Percentiles rank a stretch among this genome's conserved stretches.
phyloP scores from a whole-genome alignment of 37 sponge, comb jelly and placozoan species.

The Cliona cf. orientalis region DNA sequence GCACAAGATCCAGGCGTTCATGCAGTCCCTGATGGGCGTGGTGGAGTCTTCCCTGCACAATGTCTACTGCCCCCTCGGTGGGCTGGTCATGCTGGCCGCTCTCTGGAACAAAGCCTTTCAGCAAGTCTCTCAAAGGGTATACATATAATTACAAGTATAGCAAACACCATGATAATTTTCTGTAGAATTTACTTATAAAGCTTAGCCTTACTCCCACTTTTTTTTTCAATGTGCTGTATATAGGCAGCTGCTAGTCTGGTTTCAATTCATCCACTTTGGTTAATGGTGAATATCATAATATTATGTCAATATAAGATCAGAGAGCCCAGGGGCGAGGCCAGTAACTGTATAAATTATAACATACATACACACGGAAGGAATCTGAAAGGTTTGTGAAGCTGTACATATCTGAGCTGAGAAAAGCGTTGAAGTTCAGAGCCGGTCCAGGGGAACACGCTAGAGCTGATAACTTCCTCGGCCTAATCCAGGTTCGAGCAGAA shows the following conservation, averaged over 20 bases:
- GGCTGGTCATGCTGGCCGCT: constrained; percentile 23
- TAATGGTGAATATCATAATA: no score
- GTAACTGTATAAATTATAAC: no score
- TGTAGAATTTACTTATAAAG: background rate
- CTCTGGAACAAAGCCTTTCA: constrained; percentile 51
- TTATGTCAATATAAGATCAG: no score
- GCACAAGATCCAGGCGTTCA: constrained; percentile 22
- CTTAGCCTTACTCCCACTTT: background rate
- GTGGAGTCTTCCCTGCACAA: constrained; percentile 16
- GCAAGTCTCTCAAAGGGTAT: constrained; percentile 23
- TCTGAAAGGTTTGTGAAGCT: constrained; percentile 32
- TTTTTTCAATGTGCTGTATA: no score
- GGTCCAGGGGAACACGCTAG: background rate
- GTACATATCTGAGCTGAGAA: constrained; percentile 30
- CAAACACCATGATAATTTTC: no score
- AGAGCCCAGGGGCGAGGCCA: no score
- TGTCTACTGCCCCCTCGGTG: constrained; percentile 49
- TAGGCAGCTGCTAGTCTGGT: no score
- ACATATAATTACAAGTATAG: no score
- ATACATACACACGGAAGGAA: no score
- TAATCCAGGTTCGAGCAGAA: constrained; percentile 17
- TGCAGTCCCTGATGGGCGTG: constrained; percentile 6
- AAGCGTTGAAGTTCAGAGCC: constrained; percentile 21
- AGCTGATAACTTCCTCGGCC: constrained; percentile 26
- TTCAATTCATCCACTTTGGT: no score